A percentile compares a stretch with the other conserved stretches of the same genome.
These are phyloP conservation scores for Hydrocynus forskahlii DNA, from an alignment of 2,797 vertebrate genomes.

Conservation along the genomic window DNA sequence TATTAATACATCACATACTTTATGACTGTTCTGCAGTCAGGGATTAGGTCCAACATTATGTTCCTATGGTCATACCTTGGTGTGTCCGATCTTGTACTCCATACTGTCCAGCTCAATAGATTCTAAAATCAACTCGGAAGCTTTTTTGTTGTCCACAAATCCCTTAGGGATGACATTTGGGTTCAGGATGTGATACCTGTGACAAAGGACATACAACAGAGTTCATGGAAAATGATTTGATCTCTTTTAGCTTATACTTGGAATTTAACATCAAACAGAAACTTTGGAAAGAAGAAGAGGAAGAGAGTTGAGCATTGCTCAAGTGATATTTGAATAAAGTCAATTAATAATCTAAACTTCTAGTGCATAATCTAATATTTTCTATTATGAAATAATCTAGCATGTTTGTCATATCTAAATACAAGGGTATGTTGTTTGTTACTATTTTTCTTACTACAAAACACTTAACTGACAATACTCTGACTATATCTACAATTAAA, in stretches of 20 bases:
- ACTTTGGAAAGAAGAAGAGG: no score
- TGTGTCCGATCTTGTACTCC: constrained; percentile 73
- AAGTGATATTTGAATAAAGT: no score
- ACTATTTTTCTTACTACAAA: no score
- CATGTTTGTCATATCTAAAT: neutral
- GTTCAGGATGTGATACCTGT: constrained; percentile 76
- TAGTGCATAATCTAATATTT: no score
- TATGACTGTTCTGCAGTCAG: neutral
- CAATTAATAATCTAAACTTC: no score
- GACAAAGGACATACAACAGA: neutral
- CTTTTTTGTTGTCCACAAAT: constrained; percentile 76
- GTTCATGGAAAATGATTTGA: no score
- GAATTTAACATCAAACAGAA: no score
- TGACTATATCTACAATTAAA: no score
- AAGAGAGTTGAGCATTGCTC: no score
- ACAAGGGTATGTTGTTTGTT: neutral
- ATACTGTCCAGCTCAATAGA: constrained; percentile 65
- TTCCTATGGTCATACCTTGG: constrained; percentile 15
- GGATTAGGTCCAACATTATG: neutral
- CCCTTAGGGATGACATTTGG: constrained; percentile 76
- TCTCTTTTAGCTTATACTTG: no score
- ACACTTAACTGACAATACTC: no score
- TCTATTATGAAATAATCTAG: no score
- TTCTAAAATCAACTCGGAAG: constrained; percentile 72
- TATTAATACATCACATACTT: neutral